Evolutionary conservation across 2,888 invertebrate genomes (phyloP), one percentile per base, ranked within the genome.

Genomic region (Lithodes maja): DNA sequence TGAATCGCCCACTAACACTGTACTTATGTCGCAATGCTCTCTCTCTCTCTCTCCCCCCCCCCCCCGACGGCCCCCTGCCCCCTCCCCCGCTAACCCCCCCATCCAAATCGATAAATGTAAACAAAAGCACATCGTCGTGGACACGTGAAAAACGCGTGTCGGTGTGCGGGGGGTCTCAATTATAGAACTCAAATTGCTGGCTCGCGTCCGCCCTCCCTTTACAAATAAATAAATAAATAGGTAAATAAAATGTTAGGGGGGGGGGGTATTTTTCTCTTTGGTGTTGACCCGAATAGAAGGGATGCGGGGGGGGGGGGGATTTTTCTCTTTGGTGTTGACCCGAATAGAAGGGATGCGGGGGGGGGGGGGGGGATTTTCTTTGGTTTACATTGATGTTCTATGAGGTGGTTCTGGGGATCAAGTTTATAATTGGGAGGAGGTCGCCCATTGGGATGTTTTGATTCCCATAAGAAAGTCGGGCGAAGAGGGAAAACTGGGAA

Each of bases 121-220:
- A 84, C 84, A 84, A 84, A 84, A 84, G 84, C 75, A n/a, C 84
- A 84, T 55, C 84, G n/a, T 17, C 49, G 50, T 2, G 33, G 84
- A 50, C 84, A 84, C 84, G 84, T 84, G 84, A 77, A 33, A 77
- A 17, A 55, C 84, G 84, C 84, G 84, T 84, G 84, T 15, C 77
- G 0, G 49, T 49, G 77, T 7, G n/a, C 61, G 61, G 84, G 84
- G 61, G 84, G 84, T 61, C 84, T 75, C 77, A 84, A 84, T 84
- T 84, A 84, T 77, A 61, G 9, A 55, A 80, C 1, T 53, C 79
- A 0, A 53, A 79, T 68, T 52, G 49, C 52, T 83, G 69, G 3
- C 83, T 49, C 77, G 0, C 77, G 7, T 52, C 1, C 33, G 33
- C 78, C 50, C 50, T 2, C 7, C 50, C 78, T 49, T 52, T 61